phyloP scores from a whole-genome alignment of 2,888 invertebrate species.

The Chalcis sispes region DNA sequence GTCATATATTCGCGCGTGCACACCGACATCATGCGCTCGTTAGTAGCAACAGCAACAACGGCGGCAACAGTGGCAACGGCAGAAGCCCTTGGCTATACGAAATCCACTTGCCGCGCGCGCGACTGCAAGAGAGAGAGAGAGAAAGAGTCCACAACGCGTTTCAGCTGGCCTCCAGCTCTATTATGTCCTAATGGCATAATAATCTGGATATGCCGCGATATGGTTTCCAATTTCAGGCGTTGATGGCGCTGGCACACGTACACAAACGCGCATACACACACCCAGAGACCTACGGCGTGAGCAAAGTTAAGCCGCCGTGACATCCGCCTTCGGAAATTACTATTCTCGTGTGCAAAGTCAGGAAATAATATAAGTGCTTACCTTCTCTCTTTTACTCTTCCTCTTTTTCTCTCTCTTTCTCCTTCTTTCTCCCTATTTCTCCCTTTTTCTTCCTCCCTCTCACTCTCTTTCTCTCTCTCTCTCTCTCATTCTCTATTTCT shows the following conservation, averaged over 20 bases:
- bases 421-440: slow-evolving; percentile 1
- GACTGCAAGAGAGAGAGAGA: no score
- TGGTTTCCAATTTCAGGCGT: slow-evolving; percentile 66
- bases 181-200: slow-evolving; percentile 67
- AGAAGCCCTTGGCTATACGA: slow-evolving; percentile 26
- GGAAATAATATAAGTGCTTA: background rate
- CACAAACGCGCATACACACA: slow-evolving; percentile 5
- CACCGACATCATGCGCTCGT: background rate
- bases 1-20: no score
- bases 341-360: slow-evolving; percentile 32
- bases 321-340: slow-evolving; percentile 42
- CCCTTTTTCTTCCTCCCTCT: background rate
- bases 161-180: slow-evolving; percentile 52
- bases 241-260: slow-evolving; percentile 41
- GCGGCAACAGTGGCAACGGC: background rate
- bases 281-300: background rate
- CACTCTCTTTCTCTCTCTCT: background rate
- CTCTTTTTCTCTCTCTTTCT: slow-evolving; percentile 6
- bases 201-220: slow-evolving; percentile 68
- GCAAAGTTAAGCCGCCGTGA: background rate
- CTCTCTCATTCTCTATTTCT: background rate
- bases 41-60: background rate
- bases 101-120: slow-evolving; percentile 32
- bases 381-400: slow-evolving; percentile 1
- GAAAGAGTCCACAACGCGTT: no score